Conservation (phyloP, 2,888 invertebrate species). For the Cerastis rubricosa region DNA sequence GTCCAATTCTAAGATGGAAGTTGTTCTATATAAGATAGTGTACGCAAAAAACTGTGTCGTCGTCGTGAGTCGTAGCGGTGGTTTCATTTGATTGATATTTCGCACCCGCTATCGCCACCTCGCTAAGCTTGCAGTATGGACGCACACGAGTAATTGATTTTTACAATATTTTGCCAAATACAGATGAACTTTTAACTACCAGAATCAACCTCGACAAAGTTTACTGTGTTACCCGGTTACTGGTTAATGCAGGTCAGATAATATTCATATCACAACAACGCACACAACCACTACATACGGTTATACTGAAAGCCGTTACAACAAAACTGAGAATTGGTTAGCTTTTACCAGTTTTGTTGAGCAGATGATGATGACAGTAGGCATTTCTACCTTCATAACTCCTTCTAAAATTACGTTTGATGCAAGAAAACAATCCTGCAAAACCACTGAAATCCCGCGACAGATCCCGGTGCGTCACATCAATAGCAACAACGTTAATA, state of each 20-base stretch:
- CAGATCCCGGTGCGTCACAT: conserved; percentile 1
- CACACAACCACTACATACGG: not conserved
- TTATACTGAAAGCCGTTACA: not conserved
- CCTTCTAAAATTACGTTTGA: not conserved
- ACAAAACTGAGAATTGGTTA: not conserved
- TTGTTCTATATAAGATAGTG: no score
- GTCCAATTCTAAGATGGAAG: no score
- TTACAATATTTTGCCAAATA: not conserved
- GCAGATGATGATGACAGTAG: not conserved
- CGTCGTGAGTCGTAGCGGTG: no score
- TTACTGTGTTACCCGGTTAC: not conserved
- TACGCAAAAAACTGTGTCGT: no score
- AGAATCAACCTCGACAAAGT: not conserved
- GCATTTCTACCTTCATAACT: not conserved
- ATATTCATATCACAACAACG: no score
- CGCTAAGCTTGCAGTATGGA: no score
- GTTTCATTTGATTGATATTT: no score
- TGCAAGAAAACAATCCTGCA: not conserved
- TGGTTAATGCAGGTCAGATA: not conserved
- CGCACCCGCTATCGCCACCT: no score
- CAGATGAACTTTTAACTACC: not conserved
- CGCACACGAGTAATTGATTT: no score
- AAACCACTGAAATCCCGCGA: not conserved
- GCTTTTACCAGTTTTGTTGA: not conserved
- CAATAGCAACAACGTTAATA: conserved; percentile 39